Evolutionary conservation across 2,113 vertebrate species (phyloP).

Genomic region (Ctenomys sociabilis): DNA sequence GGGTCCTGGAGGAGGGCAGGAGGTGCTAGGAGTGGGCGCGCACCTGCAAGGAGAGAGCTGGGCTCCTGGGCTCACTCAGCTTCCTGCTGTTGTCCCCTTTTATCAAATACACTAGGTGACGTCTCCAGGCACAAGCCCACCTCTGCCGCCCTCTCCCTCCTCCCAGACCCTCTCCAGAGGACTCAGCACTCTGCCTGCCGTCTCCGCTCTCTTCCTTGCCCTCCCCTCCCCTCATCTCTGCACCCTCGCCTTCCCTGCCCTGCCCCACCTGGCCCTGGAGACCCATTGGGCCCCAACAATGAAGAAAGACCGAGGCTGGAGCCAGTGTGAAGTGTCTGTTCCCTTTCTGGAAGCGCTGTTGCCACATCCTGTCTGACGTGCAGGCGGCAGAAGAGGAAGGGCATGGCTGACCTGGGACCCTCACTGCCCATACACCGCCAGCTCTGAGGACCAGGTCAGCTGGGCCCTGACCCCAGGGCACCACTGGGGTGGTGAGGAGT

Average conservation of each 20-base stretch:
- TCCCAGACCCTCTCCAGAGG: not conserved
- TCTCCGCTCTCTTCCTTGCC: not conserved
- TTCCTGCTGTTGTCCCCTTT: not conserved
- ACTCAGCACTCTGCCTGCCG: not conserved
- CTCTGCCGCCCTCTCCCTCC: not conserved
- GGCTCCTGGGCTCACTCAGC: not conserved
- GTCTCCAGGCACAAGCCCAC: slow-evolving; percentile 25
- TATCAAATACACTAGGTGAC: slow-evolving; percentile 37
- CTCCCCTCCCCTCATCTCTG: not conserved
- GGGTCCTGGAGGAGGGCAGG: not conserved
- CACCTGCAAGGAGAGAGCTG: not conserved
- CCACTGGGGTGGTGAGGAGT: not conserved
- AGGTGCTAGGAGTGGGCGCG: not conserved
- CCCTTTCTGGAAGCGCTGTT: not conserved
- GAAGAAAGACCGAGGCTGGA: not conserved
- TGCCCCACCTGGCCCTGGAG: not conserved
- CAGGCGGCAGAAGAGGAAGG: not conserved
- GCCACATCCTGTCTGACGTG: not conserved
- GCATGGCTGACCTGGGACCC: not conserved
- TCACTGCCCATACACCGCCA: not conserved
- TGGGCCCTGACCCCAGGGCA: fast-evolving
- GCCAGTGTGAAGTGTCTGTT: not conserved
- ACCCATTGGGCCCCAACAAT: not conserved
- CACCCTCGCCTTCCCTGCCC: not conserved
- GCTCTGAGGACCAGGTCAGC: not conserved